phyloP scores from a whole-genome alignment of 2,888 invertebrate genomes.

The Drosophila nr. medialis region DNA sequence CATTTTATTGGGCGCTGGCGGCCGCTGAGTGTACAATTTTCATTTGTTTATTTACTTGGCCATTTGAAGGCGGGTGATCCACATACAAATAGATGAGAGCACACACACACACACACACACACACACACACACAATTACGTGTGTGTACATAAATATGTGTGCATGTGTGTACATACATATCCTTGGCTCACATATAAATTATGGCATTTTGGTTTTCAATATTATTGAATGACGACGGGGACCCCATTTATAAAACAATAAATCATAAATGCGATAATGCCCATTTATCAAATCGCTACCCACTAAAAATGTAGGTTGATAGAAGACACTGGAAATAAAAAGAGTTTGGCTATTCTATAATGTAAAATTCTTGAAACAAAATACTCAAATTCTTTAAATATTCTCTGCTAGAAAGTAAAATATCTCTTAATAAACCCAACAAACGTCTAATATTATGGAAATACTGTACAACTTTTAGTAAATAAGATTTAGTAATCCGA shows the following conservation, averaged over 20 bases:
- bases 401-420: neutral
- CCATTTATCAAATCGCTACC: constrained; percentile 62
- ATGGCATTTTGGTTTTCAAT: constrained; percentile 57
- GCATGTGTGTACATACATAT: constrained; percentile 37
- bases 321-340: constrained; percentile 24
- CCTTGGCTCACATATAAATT: constrained; percentile 70
- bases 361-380: neutral
- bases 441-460: neutral
- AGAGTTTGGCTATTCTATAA: neutral
- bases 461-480: neutral
- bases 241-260: constrained; percentile 66
- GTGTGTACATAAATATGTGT: neutral
- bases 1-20: constrained; percentile 69
- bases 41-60: constrained; percentile 77
- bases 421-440: neutral
- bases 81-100: constrained; percentile 51
- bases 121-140: constrained; percentile 8
- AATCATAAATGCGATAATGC: constrained; percentile 70
- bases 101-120: constrained; percentile 19
- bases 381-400: neutral
- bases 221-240: constrained; percentile 52
- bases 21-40: constrained; percentile 72
- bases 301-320: constrained; percentile 14
- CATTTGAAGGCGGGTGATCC: constrained; percentile 69
- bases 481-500: neutral